These are phyloP conservation scores for Hoplostethus mediterraneus DNA, from an alignment of 2,797 vertebrate genomes.

Conservation along the genomic window DNA sequence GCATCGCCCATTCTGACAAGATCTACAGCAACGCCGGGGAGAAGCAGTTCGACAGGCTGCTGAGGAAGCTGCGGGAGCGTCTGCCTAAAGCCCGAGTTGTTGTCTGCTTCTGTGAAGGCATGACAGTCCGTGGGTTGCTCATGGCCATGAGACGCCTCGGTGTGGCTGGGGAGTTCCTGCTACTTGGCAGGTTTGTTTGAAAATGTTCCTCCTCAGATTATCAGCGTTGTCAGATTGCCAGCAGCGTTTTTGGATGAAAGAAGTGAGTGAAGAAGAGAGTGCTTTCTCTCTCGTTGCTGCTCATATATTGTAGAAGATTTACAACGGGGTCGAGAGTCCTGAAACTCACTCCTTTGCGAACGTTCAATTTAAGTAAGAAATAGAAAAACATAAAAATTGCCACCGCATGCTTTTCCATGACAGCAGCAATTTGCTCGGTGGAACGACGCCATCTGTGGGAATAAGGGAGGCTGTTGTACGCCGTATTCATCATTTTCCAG, in stretches of 20 bases:
- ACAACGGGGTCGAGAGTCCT: neutral
- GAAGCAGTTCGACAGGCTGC: conserved; percentile 94
- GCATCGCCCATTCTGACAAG: conserved; percentile 97
- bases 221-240: conserved; percentile 1
- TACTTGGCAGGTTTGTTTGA: conserved; percentile 90
- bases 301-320: neutral
- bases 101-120: conserved; percentile 98
- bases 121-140: conserved; percentile 96
- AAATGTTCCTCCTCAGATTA: conserved; percentile 28
- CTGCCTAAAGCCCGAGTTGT: conserved; percentile 96
- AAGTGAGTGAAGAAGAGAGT: neutral
- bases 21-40: conserved; percentile 99
- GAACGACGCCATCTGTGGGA: neutral
- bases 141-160: conserved; percentile 95
- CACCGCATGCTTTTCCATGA: neutral
- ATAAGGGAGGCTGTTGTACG: neutral
- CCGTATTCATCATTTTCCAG: neutral
- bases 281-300: too few relatives aligned
- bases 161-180: conserved; percentile 92
- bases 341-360: neutral
- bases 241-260: conserved; percentile 2
- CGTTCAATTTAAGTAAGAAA: too few relatives aligned
- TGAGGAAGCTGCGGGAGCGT: conserved; percentile 93
- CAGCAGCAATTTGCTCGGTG: neutral
- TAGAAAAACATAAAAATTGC: neutral